Base-by-base conservation (phyloP, 2,797 vertebrate genomes). In the Acanthopagrus latus region DNA sequence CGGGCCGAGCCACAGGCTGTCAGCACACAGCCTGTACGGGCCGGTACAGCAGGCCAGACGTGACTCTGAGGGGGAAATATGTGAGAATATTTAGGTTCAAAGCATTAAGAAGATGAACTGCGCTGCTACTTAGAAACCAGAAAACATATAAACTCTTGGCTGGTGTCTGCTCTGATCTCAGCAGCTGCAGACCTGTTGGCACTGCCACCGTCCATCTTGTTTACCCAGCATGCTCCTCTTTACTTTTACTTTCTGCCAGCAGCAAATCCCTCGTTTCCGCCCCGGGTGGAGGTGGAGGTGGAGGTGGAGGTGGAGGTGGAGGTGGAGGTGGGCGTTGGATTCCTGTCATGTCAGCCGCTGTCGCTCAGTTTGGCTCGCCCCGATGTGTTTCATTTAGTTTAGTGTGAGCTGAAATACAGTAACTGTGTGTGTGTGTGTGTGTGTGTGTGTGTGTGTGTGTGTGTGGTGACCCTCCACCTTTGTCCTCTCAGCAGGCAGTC, bases 381-480 rank as follows among this genome's bases (percentile, higher is more conserved):
- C 20, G 52, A 73, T 20, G 54, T 73, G 71, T 84, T 79, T 85
- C 71, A 80, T 82, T 80, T 76, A 65, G 57, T 60, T 74, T 65
- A 44, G 65, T 76, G 72, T 71, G 46, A 83, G 59, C 65, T 38
- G 62, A 16, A 55, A 67, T 86, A 74, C 78, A 63, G 70, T 67
- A 47, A 14, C 14, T n/a, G n/a, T n/a, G n/a, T n/a, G n/a, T n/a
- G n/a, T n/a, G n/a, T n/a, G 51, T 62, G 65, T 38, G 66, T 56
- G 51, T 50, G 65, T 56, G 64, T 55, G 56, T 44, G 56, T 57
- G 43, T 55, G 71, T 57, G 43, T 59, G 76, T 48, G 13, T 78
- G 76, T 43, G 65, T 27, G 20, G 29, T 71, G 81, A 85, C 76
- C 84, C 74, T 78, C 48, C 69, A 84, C 64, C 74, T 82, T 85